Conservation (phyloP, 2,888 invertebrate species). For the Cantharis flavilabris region DNA sequence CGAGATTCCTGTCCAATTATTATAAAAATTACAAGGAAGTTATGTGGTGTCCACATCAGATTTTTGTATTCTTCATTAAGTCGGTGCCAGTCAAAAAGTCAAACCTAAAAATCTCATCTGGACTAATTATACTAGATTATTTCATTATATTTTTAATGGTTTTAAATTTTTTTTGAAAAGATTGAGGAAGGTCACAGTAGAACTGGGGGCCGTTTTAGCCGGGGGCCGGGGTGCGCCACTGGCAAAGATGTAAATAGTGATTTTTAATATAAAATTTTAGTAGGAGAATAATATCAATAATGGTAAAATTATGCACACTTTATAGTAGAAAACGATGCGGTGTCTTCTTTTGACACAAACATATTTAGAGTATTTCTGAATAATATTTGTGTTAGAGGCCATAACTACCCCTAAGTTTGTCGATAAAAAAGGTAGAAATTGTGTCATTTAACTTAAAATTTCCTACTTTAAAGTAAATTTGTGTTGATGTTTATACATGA, state of each 20-base stretch:
- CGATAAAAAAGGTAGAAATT: slow-evolving; percentile 6
- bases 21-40: no score
- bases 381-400: slow-evolving; percentile 2
- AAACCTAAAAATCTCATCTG: no score
- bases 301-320: background rate
- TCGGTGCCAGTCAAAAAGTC: no score
- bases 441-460: background rate
- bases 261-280: background rate
- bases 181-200: no score
- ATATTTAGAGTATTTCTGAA: background rate
- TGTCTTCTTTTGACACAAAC: slow-evolving; percentile 2
- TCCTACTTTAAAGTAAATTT: background rate
- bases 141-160: no score
- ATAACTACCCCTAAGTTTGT: slow-evolving; percentile 1
- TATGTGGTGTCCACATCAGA: no score
- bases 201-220: no score
- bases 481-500: background rate
- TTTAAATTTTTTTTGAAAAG: no score
- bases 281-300: background rate
- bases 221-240: no score
- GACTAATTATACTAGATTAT: no score
- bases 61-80: no score
- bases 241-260: background rate
- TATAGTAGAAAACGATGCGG: slow-evolving; percentile 1
- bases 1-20: no score